Percentiles rank a stretch among this genome's conserved stretches.
phyloP scores from a whole-genome alignment of 2,797 vertebrate genomes.

The Mormyrus proboscirostris region DNA sequence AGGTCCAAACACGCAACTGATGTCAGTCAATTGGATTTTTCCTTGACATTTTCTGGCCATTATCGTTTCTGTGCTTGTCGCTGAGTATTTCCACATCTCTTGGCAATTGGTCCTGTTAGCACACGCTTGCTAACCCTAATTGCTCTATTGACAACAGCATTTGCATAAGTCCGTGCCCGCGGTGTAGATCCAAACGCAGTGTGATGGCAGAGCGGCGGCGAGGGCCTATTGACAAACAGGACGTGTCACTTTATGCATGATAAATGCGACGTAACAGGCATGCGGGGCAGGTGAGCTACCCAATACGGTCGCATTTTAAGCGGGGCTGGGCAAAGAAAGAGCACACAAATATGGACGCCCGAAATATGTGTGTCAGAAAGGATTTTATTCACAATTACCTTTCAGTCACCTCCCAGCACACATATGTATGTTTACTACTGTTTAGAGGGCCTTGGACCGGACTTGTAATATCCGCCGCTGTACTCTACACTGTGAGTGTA shows the following conservation, averaged over 20 bases:
- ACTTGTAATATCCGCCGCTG: background rate
- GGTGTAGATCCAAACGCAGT: slow-evolving; percentile 44
- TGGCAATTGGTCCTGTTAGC: slow-evolving; percentile 26
- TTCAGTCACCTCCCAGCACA: slow-evolving; percentile 36
- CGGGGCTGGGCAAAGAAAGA: slow-evolving; percentile 37
- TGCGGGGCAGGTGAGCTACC: slow-evolving; percentile 40
- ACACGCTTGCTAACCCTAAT: slow-evolving; percentile 27
- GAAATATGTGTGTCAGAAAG: slow-evolving; percentile 53
- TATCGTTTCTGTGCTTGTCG: slow-evolving; percentile 30
- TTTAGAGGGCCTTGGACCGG: background rate
- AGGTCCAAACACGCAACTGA: slow-evolving; percentile 52
- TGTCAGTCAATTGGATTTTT: slow-evolving; percentile 52
- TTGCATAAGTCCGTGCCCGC: slow-evolving; percentile 28
- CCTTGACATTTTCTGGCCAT: slow-evolving; percentile 36
- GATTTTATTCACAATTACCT: slow-evolving; percentile 60
- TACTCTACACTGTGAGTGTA: background rate
- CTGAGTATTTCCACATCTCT: slow-evolving; percentile 31
- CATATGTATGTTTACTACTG: slow-evolving; percentile 31
- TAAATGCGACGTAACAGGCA: slow-evolving; percentile 37
- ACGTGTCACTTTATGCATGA: slow-evolving; percentile 44
- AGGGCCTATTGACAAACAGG: slow-evolving; percentile 46
- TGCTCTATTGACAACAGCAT: slow-evolving; percentile 41
- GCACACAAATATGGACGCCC: slow-evolving; percentile 28
- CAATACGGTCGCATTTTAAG: slow-evolving; percentile 43
- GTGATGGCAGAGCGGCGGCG: slow-evolving; percentile 33